Evolutionary conservation across 2,888 invertebrate genomes (phyloP).

Genomic region (Caenorhabditis becei): DNA sequence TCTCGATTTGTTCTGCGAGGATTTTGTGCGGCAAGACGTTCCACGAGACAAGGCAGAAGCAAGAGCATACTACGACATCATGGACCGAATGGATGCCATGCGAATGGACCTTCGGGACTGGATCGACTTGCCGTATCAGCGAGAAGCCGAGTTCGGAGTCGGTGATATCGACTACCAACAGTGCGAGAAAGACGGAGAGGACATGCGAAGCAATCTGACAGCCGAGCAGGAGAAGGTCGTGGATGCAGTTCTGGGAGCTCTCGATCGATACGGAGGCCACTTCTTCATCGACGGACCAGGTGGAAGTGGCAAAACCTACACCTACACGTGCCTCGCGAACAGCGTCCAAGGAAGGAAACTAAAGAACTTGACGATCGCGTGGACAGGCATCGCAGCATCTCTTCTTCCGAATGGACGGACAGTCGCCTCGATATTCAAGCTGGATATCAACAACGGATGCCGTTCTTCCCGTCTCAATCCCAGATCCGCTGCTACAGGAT

Average conservation of each 20-base stretch:
- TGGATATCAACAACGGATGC: constrained; percentile 30
- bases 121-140: not conserved
- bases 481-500: not conserved
- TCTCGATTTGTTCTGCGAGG: not conserved
- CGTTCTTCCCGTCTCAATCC: not conserved
- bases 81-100: constrained; percentile 10
- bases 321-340: constrained; percentile 82
- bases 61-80: constrained; percentile 32
- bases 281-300: constrained; percentile 82
- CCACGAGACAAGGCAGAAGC: not conserved
- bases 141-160: not conserved
- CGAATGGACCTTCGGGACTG: constrained; percentile 1
- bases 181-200: constrained; percentile 14
- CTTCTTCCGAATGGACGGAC: constrained; percentile 59
- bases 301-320: constrained; percentile 83
- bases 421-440: constrained; percentile 34
- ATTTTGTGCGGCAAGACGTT: not conserved
- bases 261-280: constrained; percentile 15
- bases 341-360: constrained; percentile 74
- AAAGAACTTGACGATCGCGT: constrained; percentile 35
- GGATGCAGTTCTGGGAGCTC: constrained; percentile 8
- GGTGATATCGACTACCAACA: constrained; percentile 8
- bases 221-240: constrained; percentile 30
- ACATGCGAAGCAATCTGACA: constrained; percentile 29
- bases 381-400: constrained; percentile 59